phyloP scores from a whole-genome alignment of 2,888 invertebrate genomes.

The Scaptomyza polygonia region DNA sequence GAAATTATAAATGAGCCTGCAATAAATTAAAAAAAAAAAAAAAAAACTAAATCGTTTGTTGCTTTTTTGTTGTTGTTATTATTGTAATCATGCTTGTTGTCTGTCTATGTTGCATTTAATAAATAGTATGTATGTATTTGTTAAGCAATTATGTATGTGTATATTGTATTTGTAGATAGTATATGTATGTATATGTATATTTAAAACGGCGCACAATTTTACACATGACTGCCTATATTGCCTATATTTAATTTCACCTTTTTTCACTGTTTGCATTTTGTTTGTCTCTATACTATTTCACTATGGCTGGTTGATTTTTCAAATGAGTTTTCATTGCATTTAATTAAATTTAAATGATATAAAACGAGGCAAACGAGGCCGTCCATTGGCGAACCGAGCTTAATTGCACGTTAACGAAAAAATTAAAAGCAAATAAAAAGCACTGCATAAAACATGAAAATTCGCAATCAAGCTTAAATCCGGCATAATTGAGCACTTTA shows the following conservation, averaged over 20 bases:
- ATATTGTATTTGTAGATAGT: slow-evolving; percentile 27
- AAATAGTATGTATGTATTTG: slow-evolving; percentile 33
- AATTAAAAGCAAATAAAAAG: slow-evolving; percentile 52
- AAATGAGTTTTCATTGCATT: slow-evolving; percentile 66
- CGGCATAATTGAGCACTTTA: slow-evolving; percentile 46
- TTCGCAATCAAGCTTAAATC: slow-evolving; percentile 50
- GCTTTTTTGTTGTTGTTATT: slow-evolving; percentile 32
- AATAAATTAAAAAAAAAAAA: slow-evolving; percentile 37
- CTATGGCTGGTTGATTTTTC: slow-evolving; percentile 75
- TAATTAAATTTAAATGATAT: slow-evolving; percentile 71
- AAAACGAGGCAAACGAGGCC: slow-evolving; percentile 23
- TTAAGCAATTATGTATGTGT: slow-evolving; percentile 32
- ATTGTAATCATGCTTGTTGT: slow-evolving; percentile 51
- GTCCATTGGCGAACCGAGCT: slow-evolving; percentile 34
- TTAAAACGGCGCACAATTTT: slow-evolving; percentile 79
- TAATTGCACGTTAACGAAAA: slow-evolving; percentile 72
- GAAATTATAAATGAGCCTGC: slow-evolving; percentile 48
- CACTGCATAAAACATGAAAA: slow-evolving; percentile 20
- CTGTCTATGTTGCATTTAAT: slow-evolving; percentile 35
- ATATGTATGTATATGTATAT: slow-evolving; percentile 54
- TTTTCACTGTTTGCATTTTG: slow-evolving; percentile 79
- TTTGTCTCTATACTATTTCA: slow-evolving; percentile 78
- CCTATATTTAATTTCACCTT: slow-evolving; percentile 79
- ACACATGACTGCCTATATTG: slow-evolving; percentile 78
- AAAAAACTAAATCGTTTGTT: slow-evolving; percentile 9